These are phyloP conservation scores for Drosophila leonis DNA, from an alignment of 2,888 invertebrate species.

Conservation along the genomic window DNA sequence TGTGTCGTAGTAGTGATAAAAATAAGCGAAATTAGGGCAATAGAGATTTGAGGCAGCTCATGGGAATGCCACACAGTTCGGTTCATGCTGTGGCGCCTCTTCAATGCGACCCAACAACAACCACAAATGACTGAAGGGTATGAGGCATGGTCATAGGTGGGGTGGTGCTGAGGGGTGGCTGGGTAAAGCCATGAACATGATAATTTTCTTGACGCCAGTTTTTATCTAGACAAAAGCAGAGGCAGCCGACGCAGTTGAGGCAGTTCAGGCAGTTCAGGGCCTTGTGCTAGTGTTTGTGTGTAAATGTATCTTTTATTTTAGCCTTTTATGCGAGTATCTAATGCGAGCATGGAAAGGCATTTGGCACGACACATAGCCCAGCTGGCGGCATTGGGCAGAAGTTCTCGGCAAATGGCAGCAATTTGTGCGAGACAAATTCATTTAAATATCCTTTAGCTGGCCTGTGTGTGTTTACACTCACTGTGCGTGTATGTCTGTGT, in stretches of 20 bases:
- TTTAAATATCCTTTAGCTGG: constrained; percentile 73
- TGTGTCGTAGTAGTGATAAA: constrained; percentile 48
- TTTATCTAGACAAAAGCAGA: constrained; percentile 74
- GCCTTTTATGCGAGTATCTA: constrained; percentile 77
- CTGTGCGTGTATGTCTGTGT: constrained; percentile 2
- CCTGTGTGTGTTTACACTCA: constrained; percentile 10
- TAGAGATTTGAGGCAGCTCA: constrained; percentile 51
- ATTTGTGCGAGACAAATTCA: constrained; percentile 82
- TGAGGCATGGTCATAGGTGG: not conserved
- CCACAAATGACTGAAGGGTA: constrained; percentile 63
- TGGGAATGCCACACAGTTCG: constrained; percentile 48
- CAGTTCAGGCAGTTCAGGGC: constrained; percentile 13
- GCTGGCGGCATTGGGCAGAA: constrained; percentile 74
- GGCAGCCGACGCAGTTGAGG: constrained; percentile 18
- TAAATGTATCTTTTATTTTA: constrained; percentile 81
- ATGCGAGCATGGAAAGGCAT: constrained; percentile 74
- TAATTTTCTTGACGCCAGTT: constrained; percentile 81
- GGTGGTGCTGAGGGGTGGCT: not conserved
- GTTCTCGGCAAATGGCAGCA: constrained; percentile 77
- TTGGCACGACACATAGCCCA: constrained; percentile 78
- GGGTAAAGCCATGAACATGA: constrained; percentile 72
- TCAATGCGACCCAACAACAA: constrained; percentile 63
- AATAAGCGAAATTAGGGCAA: constrained; percentile 64
- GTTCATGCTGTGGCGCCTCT: constrained; percentile 64
- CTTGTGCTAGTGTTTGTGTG: constrained; percentile 55